Percentiles rank a stretch among this genome's conserved stretches.
These are phyloP conservation scores for Sebastes hubbsi DNA, from an alignment of 2,797 vertebrate species.

Conservation along the genomic window DNA sequence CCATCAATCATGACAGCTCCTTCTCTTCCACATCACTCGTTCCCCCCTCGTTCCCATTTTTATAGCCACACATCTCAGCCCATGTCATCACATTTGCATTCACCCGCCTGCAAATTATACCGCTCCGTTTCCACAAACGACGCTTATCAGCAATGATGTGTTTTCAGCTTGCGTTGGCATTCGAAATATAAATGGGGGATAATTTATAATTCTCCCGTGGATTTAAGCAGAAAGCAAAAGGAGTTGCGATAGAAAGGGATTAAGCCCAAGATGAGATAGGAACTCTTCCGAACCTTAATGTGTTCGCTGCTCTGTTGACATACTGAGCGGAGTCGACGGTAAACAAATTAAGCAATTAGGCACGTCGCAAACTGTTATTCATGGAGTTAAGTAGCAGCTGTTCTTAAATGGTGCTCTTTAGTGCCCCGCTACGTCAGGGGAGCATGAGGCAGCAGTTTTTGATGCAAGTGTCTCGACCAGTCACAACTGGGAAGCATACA, in stretches of 20 bases:
- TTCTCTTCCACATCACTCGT: constrained; percentile 75
- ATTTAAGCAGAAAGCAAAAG: constrained; percentile 62
- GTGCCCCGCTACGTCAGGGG: constrained; percentile 56
- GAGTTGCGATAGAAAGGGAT: constrained; percentile 57
- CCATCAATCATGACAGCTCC: constrained; percentile 79
- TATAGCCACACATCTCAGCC: constrained; percentile 71
- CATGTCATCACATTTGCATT: constrained; percentile 81
- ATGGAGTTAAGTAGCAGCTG: constrained; percentile 73
- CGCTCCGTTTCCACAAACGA: constrained; percentile 68
- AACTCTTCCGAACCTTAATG: constrained; percentile 64
- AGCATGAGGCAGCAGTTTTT: constrained; percentile 54
- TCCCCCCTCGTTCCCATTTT: constrained; percentile 61
- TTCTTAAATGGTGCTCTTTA: constrained; percentile 69
- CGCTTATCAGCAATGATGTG: constrained; percentile 75
- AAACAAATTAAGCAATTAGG: constrained; percentile 79
- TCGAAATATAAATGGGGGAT: constrained; percentile 74
- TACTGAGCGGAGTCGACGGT: constrained; percentile 60
- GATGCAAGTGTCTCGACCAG: constrained; percentile 46
- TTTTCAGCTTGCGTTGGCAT: constrained; percentile 74
- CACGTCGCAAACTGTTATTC: constrained; percentile 70
- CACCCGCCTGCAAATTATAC: constrained; percentile 73
- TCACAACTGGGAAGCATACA: constrained; percentile 31
- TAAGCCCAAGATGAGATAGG: constrained; percentile 62
- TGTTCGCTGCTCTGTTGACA: constrained; percentile 60
- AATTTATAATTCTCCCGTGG: constrained; percentile 74